Evolutionary conservation across 2,797 vertebrate genomes (phyloP).

Genomic region (Alauda arvensis): DNA sequence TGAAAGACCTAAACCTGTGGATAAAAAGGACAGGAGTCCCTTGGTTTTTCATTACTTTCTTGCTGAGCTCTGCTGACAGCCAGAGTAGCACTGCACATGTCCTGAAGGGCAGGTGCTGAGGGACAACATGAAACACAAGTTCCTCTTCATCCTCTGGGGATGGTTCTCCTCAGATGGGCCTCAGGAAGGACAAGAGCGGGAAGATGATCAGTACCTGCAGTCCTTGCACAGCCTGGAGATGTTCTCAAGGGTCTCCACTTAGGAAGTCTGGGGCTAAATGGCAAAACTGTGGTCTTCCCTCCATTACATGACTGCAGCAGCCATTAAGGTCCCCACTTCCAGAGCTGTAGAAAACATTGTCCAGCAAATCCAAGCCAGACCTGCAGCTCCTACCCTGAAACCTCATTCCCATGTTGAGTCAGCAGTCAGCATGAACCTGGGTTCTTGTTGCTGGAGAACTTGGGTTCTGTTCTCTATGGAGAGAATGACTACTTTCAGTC

Average conservation of each 20-base stretch:
- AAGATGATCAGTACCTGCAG: neutral
- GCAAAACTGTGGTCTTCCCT: neutral
- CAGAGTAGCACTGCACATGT: neutral
- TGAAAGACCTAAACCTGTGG: neutral
- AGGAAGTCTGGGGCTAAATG: neutral
- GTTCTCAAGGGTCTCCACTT: neutral
- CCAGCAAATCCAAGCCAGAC: neutral
- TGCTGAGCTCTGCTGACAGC: neutral
- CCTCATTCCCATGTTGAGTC: neutral
- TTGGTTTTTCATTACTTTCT: neutral
- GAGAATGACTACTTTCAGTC: neutral
- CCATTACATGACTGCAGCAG: neutral
- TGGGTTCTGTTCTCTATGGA: neutral
- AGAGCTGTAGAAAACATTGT: neutral
- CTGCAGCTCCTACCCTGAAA: neutral
- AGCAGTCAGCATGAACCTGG: neutral
- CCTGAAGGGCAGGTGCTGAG: neutral
- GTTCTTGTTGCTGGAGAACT: neutral
- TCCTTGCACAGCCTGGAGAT: neutral
- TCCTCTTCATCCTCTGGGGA: neutral
- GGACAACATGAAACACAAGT: fast-evolving
- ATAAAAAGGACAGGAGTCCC: neutral
- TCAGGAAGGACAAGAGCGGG: neutral
- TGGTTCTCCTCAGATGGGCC: neutral
- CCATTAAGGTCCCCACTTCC: neutral